phyloP scores from a whole-genome alignment of 2,113 vertebrate species.

The Bostrychus sinensis region DNA sequence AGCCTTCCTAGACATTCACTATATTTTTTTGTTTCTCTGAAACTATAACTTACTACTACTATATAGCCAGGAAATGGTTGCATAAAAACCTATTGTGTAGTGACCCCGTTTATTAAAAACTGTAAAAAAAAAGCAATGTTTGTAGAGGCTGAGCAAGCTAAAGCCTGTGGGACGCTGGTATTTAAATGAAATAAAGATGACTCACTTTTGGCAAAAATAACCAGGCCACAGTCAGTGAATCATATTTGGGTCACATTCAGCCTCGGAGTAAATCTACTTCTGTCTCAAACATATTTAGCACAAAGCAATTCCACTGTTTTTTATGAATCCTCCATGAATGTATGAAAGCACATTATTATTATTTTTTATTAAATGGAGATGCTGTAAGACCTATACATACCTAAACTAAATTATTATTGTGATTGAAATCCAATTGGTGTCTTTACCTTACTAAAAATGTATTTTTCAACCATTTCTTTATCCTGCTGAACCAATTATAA shows the following conservation, averaged over 20 bases:
- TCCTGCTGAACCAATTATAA: too few relatives aligned
- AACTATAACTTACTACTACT: not conserved
- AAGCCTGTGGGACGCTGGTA: not conserved
- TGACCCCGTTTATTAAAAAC: not conserved
- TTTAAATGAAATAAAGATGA: conserved; percentile 6
- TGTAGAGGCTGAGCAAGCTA: not conserved
- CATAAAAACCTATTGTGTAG: not conserved
- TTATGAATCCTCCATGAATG: not conserved
- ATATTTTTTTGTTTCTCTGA: too few relatives aligned
- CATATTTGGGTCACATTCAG: conserved; percentile 37
- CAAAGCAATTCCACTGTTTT: not conserved
- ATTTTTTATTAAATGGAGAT: too few relatives aligned
- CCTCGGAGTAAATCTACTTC: conserved; percentile 22
- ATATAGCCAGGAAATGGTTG: not conserved
- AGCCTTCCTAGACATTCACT: too few relatives aligned
- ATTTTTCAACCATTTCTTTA: too few relatives aligned
- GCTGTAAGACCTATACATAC: too few relatives aligned
- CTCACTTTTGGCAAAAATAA: conserved; percentile 16
- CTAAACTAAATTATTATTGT: too few relatives aligned
- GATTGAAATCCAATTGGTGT: too few relatives aligned
- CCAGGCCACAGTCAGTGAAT: conserved; percentile 14
- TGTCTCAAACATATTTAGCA: not conserved
- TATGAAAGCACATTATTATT: not conserved
- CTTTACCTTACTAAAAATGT: too few relatives aligned
- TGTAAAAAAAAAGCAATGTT: not conserved